Evolutionary conservation across 2,797 vertebrate species (phyloP), one percentile per base, ranked within the genome.

Genomic region (Eutrigla gurnardus): DNA sequence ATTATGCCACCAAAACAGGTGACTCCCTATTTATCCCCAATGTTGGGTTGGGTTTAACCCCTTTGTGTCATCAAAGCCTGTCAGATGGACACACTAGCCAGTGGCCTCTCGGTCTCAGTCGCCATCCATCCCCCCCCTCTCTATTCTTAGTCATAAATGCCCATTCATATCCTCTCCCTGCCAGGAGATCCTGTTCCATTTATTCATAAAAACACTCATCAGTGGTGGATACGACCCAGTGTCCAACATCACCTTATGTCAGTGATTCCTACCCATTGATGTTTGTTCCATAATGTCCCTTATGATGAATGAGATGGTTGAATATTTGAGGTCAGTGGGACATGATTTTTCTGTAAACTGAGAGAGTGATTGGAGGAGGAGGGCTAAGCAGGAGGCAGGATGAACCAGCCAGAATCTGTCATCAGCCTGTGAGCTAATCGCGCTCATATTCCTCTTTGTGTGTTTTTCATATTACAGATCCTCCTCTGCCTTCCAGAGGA

Each of bases 1-100:
- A 93, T 95, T 95, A 94, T 92, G 86, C 90, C 91, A 94, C 92
- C 86, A 92, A 86, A 94, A 91, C 93, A 94, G 95, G 91, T 95
- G 93, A 95, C 90, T 93, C 90, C 90, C 77, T 89, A 87, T 92
- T 93, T 90, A 87, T 89, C 87, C 86, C 80, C 83, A 67, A 86
- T 83, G 82, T 83, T 89, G 92, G 90, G 75, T 93, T 92, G 89
- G 90, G 90, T 93, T 95, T 94, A 94, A 94, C 89, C 89, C 93
- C 83, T 92, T 94, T 94, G 92, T 94, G 90, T 91, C 93, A 93
- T 94, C 93, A 94, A 94, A 94, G 93, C 85, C 87, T 82, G 87
- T 93, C 90, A 88, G 80, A 81, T 65, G 88, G 84, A 91, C 86
- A 88, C 81, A 84, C 61, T 85, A 89, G 86, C 82, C 80, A 81